Evolutionary conservation across 2,113 vertebrate genomes (phyloP).

Genomic region (Lichenostomus cassidix): DNA sequence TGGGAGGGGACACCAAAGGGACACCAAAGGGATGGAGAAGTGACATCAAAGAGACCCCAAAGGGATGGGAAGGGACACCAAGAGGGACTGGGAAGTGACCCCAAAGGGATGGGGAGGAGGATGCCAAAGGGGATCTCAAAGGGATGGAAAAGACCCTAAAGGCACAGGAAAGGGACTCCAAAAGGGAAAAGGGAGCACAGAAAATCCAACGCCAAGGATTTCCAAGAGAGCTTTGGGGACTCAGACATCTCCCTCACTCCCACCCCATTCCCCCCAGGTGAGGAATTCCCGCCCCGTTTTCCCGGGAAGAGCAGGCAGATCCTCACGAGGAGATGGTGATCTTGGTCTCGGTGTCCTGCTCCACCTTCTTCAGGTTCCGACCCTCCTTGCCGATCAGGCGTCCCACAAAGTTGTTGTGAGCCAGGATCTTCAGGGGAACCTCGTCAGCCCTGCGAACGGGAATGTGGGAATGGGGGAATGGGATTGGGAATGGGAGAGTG

Average conservation of each 20-base stretch:
- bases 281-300: background rate
- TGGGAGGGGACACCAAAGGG: no score
- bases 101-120: background rate
- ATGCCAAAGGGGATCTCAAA: background rate
- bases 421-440: conserved; percentile 93
- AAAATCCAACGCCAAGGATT: background rate
- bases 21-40: no score
- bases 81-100: background rate
- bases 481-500: background rate
- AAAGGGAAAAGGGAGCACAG: background rate
- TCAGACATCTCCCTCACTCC: background rate
- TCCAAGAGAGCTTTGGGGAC: background rate
- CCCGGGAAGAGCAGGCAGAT: no score
- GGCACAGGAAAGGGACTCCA: background rate
- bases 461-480: background rate
- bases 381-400: conserved; percentile 95
- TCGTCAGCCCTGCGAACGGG: conserved; percentile 83
- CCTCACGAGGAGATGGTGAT: conserved; percentile 96
- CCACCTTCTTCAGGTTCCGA: conserved; percentile 93
- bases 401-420: conserved; percentile 95
- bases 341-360: conserved; percentile 95
- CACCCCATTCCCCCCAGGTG: background rate
- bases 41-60: no score
- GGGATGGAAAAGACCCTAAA: rapidly evolving
- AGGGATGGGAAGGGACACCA: no score